Base-by-base conservation (phyloP, 2,113 vertebrate species). In the Daphoenositta chrysoptera region DNA sequence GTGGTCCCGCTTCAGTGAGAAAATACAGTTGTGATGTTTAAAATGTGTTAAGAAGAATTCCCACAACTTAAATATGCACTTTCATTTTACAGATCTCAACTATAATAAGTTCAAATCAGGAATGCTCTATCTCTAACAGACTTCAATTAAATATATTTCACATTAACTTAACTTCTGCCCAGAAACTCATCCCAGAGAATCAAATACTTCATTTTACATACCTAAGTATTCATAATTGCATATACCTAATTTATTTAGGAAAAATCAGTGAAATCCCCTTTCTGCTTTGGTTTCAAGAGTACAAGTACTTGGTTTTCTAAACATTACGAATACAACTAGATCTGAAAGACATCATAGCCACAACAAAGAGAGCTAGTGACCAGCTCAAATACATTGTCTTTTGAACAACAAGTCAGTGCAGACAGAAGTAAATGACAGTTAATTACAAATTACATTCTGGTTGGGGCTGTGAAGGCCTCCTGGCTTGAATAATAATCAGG, bases 381-480 rank as follows among this genome's bases (percentile, higher is more conserved):
- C 98, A 96, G 97, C 96, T 94, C 96, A 92, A 95, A 94, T 96
- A 89, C 94, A 97, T 94, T 96, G 97, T 97, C 97, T 98, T 98
- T 98, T 97, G 96, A 98, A 98, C 98, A 98, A 97, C 97, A 97
- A 98, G 98, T 98, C 98, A 97, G 94, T 95, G 97, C 97, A 98
- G 96, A 98, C 94, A 98, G 97, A 98, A 97, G 98, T 98, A 98
- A 98, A 98, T 98, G 98, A 98, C 98, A 98, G 98, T 98, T 98
- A 98, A 98, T 99, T 98, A 98, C 98, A 98, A 98, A 98, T 98
- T 98, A 98, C 98, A 98, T 97, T 98, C 98, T 98, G 98, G 97
- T 96, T 92, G 97, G 97, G 98, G 97, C 97, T 96, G 93, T 94
- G 97, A 93, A 94, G 96, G 97, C 97, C 97, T 98, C 97, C 96